Conservation (phyloP, 1,140 invertebrate species). For the Formica selysi region DNA sequence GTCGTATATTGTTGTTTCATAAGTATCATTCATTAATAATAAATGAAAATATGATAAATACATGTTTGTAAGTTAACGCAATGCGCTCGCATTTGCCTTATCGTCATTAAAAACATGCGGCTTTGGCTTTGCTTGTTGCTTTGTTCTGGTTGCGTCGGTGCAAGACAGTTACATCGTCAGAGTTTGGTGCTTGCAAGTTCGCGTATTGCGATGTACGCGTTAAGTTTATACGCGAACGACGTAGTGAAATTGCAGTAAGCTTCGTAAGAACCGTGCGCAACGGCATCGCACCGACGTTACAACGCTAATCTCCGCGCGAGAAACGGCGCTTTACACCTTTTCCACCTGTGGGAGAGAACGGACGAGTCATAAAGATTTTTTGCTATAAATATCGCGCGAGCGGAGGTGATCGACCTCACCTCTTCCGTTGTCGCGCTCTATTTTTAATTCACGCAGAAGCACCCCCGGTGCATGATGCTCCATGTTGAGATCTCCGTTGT, state of each 20-base stretch:
- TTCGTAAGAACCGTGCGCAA: background rate
- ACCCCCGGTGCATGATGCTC: background rate
- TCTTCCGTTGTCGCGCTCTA: slow-evolving; percentile 49
- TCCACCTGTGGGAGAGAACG: background rate
- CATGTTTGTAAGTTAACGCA: background rate
- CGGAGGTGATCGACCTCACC: slow-evolving; percentile 38
- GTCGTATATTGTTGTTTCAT: background rate
- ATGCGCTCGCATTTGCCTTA: background rate
- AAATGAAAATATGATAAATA: background rate
- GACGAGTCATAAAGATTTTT: slow-evolving; percentile 48
- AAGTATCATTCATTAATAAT: slow-evolving; percentile 6
- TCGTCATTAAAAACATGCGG: background rate
- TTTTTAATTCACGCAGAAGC: slow-evolving; percentile 56
- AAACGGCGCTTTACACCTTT: slow-evolving; percentile 25
- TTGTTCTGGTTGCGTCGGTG: background rate
- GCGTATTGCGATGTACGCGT: background rate
- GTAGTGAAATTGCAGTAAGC: slow-evolving; percentile 7
- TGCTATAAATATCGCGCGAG: slow-evolving; percentile 52
- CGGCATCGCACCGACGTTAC: background rate
- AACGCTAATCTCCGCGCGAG: slow-evolving; percentile 3
- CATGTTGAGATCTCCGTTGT: slow-evolving; percentile 25
- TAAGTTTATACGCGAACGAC: background rate
- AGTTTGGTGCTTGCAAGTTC: background rate
- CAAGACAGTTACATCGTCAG: background rate
- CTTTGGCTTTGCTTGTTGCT: background rate